phyloP scores from a whole-genome alignment of 2,888 invertebrate genomes.

The Pheosia tremula region DNA sequence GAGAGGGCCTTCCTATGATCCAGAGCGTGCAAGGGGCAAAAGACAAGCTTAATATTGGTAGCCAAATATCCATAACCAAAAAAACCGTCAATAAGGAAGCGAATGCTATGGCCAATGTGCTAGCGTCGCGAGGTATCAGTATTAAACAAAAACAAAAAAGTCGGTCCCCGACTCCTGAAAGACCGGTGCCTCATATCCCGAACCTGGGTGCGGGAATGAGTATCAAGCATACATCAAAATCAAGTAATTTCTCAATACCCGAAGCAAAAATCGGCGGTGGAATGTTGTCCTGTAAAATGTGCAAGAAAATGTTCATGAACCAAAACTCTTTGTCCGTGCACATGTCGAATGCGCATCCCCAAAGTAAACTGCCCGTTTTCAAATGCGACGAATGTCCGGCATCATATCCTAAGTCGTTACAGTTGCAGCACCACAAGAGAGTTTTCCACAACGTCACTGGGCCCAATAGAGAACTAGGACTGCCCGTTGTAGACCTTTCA shows the following conservation, averaged over 20 bases:
- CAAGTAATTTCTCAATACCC: slow-evolving; percentile 73
- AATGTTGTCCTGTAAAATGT: slow-evolving; percentile 72
- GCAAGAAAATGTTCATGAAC: slow-evolving; percentile 77
- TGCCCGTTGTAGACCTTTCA: slow-evolving; percentile 89
- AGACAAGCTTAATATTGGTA: slow-evolving; percentile 87
- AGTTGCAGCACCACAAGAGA: slow-evolving; percentile 86
- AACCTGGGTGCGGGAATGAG: slow-evolving; percentile 79
- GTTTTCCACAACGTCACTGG: slow-evolving; percentile 77
- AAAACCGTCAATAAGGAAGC: slow-evolving; percentile 87
- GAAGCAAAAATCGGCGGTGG: slow-evolving; percentile 73
- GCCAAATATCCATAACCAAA: slow-evolving; percentile 89
- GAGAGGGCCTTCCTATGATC: slow-evolving; percentile 89
- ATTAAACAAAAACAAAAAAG: slow-evolving; percentile 87
- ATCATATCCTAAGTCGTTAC: slow-evolving; percentile 88
- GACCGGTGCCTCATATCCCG: slow-evolving; percentile 74
- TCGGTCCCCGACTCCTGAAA: slow-evolving; percentile 72
- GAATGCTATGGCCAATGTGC: slow-evolving; percentile 90
- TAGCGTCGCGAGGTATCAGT: slow-evolving; percentile 91
- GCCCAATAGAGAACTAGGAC: slow-evolving; percentile 85
- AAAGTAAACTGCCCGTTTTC: slow-evolving; percentile 71
- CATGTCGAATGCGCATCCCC: slow-evolving; percentile 71
- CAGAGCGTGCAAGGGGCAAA: slow-evolving; percentile 89
- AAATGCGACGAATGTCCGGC: slow-evolving; percentile 90
- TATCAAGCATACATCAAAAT: slow-evolving; percentile 80
- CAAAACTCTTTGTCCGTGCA: slow-evolving; percentile 66